Conservation (phyloP, 2,888 invertebrate species). For the Drosophila rubida region DNA sequence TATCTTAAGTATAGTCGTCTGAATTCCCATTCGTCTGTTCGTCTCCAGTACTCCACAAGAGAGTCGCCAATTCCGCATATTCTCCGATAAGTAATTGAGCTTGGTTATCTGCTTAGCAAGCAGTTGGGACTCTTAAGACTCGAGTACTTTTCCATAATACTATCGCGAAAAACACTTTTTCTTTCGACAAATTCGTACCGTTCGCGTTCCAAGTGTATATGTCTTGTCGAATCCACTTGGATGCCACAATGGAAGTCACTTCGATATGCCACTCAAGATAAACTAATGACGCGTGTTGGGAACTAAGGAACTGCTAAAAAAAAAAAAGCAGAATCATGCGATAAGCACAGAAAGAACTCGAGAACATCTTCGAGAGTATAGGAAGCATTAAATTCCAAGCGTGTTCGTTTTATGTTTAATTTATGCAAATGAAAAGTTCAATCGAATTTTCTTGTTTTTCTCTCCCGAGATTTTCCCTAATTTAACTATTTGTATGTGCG, state of each 20-base stretch:
- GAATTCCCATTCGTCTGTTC: not conserved
- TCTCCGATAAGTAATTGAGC: not conserved
- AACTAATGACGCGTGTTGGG: conserved; percentile 38
- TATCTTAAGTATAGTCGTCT: not conserved
- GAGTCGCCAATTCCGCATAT: not conserved
- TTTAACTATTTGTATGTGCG: conserved; percentile 8
- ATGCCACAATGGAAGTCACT: conserved; percentile 2
- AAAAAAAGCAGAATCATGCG: conserved; percentile 16
- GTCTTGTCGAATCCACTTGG: not conserved
- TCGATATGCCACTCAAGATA: conserved; percentile 40
- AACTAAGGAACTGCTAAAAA: not conserved
- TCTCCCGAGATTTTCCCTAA: not conserved
- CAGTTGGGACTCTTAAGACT: not conserved
- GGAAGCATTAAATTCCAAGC: conserved; percentile 15
- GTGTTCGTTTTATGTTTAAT: conserved; percentile 40
- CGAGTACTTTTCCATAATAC: not conserved
- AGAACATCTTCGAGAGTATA: conserved; percentile 13
- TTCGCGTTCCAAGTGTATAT: not conserved
- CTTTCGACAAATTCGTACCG: conserved; percentile 5
- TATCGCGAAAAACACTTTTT: conserved; percentile 12
- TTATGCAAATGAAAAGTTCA: conserved; percentile 62
- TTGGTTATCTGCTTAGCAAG: not conserved
- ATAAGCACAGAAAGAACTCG: conserved; percentile 34
- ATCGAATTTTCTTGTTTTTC: conserved; percentile 23
- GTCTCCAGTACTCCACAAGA: no score